Conservation (phyloP, 2,113 vertebrate species). For the Epinephelus lanceolatus region DNA sequence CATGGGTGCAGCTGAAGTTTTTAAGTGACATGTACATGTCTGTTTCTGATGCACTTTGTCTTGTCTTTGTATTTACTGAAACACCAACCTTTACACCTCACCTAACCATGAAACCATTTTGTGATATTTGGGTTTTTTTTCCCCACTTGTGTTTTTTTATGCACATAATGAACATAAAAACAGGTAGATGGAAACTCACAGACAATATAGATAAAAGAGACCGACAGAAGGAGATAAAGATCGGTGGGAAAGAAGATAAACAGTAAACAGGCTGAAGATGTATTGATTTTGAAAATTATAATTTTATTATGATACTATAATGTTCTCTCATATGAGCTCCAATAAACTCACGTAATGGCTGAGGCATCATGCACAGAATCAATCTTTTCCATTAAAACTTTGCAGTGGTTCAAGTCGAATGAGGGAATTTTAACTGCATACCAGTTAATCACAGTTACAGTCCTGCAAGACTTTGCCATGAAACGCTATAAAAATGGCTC, state of each 20-base stretch:
- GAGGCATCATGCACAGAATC: neutral
- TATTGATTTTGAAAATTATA: too few relatives aligned
- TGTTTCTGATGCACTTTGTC: neutral
- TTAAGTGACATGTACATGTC: neutral
- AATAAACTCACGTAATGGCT: neutral
- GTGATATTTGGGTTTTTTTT: neutral
- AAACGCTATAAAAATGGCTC: constrained; percentile 4
- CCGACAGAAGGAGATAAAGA: neutral
- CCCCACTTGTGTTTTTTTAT: neutral
- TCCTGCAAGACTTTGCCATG: neutral
- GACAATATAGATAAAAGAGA: too few relatives aligned
- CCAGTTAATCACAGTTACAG: constrained; percentile 2
- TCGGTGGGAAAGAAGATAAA: neutral
- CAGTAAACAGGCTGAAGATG: neutral
- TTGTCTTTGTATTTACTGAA: neutral
- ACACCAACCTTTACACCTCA: neutral
- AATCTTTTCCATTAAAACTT: neutral
- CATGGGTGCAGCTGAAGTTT: too few relatives aligned
- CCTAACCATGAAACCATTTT: neutral
- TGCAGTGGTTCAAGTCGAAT: neutral
- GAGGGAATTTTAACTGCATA: constrained; percentile 7
- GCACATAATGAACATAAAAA: neutral
- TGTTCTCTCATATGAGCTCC: neutral
- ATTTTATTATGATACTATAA: neutral
- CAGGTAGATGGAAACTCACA: neutral